These are phyloP conservation scores for Arenicola marina DNA, from an alignment of 2,888 invertebrate species.

Conservation along the genomic window DNA sequence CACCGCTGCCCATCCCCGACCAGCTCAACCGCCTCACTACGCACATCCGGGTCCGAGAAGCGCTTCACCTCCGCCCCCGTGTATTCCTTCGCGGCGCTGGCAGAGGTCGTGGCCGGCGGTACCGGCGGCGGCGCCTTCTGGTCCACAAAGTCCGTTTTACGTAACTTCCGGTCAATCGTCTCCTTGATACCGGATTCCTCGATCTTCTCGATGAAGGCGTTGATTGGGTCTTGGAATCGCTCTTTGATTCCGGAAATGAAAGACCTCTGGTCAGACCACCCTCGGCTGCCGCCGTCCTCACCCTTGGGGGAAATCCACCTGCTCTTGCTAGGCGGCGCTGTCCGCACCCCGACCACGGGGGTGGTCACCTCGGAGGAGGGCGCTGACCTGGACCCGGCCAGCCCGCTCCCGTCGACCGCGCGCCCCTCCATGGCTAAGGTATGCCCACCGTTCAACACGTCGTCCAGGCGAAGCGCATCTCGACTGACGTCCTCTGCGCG, in stretches of 20 bases:
- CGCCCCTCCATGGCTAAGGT: too few species aligned
- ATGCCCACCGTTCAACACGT: too few species aligned
- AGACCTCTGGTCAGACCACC: not conserved
- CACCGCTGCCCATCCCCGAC: too few species aligned
- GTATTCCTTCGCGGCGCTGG: not conserved
- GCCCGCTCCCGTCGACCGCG: not conserved
- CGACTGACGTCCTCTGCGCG: not conserved
- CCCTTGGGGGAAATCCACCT: too few species aligned
- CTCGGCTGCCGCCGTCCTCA: not conserved
- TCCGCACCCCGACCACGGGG: not conserved
- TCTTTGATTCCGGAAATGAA: slow-evolving; percentile 1
- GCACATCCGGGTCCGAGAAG: not conserved
- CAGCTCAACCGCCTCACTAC: not conserved
- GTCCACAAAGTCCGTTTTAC: not conserved
- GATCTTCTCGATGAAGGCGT: not conserved
- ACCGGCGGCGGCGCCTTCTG: too few species aligned
- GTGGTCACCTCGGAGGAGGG: slow-evolving; percentile 4
- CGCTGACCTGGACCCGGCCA: not conserved
- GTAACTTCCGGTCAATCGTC: not conserved
- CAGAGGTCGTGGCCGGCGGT: too few species aligned
- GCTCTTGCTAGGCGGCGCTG: not conserved
- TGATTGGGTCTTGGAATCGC: not conserved
- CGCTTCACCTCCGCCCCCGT: not conserved
- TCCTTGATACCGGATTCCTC: not conserved
- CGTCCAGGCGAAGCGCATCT: not conserved